Base-by-base conservation (phyloP, 2,797 vertebrate genomes). In the Malacoraja senta region DNA sequence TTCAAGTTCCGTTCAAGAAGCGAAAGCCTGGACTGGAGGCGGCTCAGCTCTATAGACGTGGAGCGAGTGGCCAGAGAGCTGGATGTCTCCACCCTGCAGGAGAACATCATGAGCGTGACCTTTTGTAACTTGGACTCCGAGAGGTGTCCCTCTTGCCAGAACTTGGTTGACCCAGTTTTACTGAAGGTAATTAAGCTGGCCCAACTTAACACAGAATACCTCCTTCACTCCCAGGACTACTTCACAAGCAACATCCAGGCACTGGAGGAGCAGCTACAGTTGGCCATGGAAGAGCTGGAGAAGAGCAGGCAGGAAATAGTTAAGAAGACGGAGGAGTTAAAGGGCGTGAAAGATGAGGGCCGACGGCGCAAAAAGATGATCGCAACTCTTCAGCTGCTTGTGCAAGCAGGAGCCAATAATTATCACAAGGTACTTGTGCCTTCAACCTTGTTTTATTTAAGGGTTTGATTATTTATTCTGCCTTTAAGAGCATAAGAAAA, bases 141-240 rank as follows among this genome's bases (percentile, higher is more conserved):
- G 93, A 93, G 76, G 8, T 97, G 97, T 63, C 95, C 95, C 1
- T 95, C 94, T 93, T 97, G 97, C 0, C 93, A 95, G 93, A 95
- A 96, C 74, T 95, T 95, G 0, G 95, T 95, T 0, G 97, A 97
- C 93, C 96, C 95, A 0, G 74, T 94, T 21, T 94, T 97, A 94
- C 94, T 97, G 53, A 97, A 97, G 93, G 95, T 97, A 44, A 94
- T 97, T 4, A 95, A 96, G 38, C 95, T 97, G 96, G 96, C 97
- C 0, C 97, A 97, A 95, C 94, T 97, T 93, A 97, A 93, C 94
- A 97, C 96, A 0, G 96, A 98, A 94, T 97, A 97, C 94, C 95
- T 97, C 93, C 95, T 98, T 88, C 96, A 97, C 93, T 97, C 96
- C 88, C 96, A 97, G 94, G 96, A 97, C 8, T 94, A 26, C 93